Base-by-base conservation (phyloP, 2,888 invertebrate genomes). In the Brachycybe producta region DNA sequence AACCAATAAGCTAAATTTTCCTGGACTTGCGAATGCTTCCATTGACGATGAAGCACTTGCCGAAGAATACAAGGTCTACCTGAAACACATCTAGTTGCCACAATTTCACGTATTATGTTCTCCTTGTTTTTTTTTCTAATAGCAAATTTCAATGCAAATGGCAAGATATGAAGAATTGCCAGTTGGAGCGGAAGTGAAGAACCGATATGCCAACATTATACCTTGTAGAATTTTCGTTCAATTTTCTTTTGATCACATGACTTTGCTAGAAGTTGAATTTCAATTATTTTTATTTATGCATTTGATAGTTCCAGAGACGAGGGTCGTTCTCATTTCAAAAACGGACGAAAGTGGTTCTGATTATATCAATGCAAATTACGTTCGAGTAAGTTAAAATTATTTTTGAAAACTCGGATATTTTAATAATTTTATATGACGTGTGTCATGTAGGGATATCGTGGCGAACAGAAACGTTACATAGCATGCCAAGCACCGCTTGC, bases 191-290 rank as follows among this genome's bases (percentile, higher is more conserved):
- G 91, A 91, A 63, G 78, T 82, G 55, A 91, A 90, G 68, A 92
- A 94, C 70, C 73, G 84, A 70, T 94, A 88, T 70, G 87, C 91
- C 52, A 92, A 94, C 67, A 87, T 92, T n/a, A 81, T 92, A 58
- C 92, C 92, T 48, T 54, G 66, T 67, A 59, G 61, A 62, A 57
- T 27, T 36, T 17, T 5, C 8, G 35, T 27, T 19, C 21, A 13
- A 46, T 13, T 11, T 13, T n/a, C n/a, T 17, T 11, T 50, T 15
- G 2, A 13, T 8, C n/a, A 11, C 32, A 13, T 30, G 13, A 30
- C n/a, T n/a, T n/a, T n/a, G n/a, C n/a, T n/a, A n/a, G n/a, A n/a
- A n/a, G n/a, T n/a, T n/a, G n/a, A n/a, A n/a, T n/a, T n/a, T n/a
- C n/a, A n/a, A 19, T 35, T 39, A 13, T 13, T n/a, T n/a, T n/a